Evolutionary conservation across 64 coral and sea anemone species (phyloP).

Genomic region (Montipora cactus): DNA sequence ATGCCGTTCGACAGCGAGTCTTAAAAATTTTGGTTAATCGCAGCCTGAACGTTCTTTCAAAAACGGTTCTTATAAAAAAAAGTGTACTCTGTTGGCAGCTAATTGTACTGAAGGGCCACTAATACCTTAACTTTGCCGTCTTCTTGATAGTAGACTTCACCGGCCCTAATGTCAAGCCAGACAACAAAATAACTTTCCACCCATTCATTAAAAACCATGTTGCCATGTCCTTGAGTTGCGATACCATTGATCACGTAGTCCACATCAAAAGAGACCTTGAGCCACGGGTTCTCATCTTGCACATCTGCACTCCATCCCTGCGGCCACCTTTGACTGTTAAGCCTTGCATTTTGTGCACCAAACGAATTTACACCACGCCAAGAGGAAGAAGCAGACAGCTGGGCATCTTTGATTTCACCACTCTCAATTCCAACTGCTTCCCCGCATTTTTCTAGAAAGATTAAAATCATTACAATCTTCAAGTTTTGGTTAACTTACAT

Average conservation of each 20-base stretch:
- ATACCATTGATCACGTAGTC: constrained; percentile 55
- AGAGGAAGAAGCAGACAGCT: constrained; percentile 48
- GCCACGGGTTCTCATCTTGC: constrained; percentile 64
- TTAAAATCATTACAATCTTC: background rate
- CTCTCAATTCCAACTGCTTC: constrained; percentile 44
- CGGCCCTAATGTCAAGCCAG: constrained; percentile 38
- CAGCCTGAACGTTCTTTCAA: too few species aligned
- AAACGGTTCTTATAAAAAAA: too few species aligned
- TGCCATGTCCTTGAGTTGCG: constrained; percentile 69
- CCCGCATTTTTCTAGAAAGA: constrained; percentile 44
- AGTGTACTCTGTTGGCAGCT: too few species aligned
- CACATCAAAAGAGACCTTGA: constrained; percentile 50
- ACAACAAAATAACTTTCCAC: constrained; percentile 57
- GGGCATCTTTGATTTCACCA: constrained; percentile 43
- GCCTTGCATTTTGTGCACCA: constrained; percentile 58
- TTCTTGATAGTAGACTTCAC: constrained; percentile 54
- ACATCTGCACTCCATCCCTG: constrained; percentile 72
- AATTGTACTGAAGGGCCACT: too few species aligned
- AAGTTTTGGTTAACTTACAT: background rate
- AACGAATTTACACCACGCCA: constrained; percentile 35
- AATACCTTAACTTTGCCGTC: constrained; percentile 64
- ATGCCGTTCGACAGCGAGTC: too few species aligned
- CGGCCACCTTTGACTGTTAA: constrained; percentile 54
- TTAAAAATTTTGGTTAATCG: too few species aligned
- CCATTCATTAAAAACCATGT: constrained; percentile 57